Percentiles rank a stretch among this genome's conserved stretches.
Conservation (phyloP, 2,113 vertebrate genomes). For the Perca schrenkii region DNA sequence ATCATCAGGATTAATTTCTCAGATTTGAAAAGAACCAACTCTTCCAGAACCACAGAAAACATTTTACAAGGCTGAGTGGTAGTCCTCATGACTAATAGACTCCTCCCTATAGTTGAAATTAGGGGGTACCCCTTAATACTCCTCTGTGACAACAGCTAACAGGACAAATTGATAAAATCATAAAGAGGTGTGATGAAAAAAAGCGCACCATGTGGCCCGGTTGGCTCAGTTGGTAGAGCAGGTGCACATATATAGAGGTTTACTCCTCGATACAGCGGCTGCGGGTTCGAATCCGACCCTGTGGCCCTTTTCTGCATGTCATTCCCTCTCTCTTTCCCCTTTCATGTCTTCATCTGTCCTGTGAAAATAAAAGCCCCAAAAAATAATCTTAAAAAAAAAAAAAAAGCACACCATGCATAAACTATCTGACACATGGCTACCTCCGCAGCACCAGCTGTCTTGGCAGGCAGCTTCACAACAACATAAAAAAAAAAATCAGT, state of each 20-base stretch:
- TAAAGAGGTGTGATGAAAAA: neutral
- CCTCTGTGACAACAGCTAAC: neutral
- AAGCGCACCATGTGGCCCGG: neutral
- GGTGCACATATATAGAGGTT: no score
- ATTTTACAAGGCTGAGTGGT: neutral
- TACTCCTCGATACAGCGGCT: no score
- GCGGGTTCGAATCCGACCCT: no score
- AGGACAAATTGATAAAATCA: neutral
- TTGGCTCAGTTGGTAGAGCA: no score
- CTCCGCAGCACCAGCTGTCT: constrained; percentile 2
- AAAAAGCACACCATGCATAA: neutral
- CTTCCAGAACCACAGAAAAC: neutral
- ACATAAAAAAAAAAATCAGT: neutral
- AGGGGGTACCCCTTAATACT: neutral
- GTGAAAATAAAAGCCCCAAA: no score
- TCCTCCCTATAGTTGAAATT: neutral
- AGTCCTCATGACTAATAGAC: neutral
- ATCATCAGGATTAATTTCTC: neutral
- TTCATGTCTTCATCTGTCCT: no score
- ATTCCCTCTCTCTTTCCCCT: no score
- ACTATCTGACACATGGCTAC: neutral
- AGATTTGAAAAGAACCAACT: neutral
- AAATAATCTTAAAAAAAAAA: no score
- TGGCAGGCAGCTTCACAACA: constrained; percentile 8
- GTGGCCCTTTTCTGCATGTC: no score